phyloP scores from a whole-genome alignment of 2,797 vertebrate genomes.

The Hozukius guyotensis region DNA sequence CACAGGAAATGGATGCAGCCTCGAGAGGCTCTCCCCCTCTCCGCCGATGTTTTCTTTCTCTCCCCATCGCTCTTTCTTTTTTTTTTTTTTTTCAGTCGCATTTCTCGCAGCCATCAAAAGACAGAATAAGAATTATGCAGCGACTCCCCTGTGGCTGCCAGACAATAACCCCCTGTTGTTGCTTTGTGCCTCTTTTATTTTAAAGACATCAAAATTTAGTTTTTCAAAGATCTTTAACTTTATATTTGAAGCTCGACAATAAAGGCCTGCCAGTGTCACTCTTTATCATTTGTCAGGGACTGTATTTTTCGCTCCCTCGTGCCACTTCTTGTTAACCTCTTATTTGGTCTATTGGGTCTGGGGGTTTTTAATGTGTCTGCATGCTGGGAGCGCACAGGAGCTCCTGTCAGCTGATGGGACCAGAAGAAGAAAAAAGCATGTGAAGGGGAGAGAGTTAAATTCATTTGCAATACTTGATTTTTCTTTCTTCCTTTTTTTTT shows the following conservation, averaged over 20 bases:
- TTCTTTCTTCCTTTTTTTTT: slow-evolving; percentile 44
- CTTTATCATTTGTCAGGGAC: slow-evolving; percentile 94
- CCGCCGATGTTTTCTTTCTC: slow-evolving; percentile 70
- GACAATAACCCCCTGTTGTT: slow-evolving; percentile 99
- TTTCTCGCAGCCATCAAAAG: slow-evolving; percentile 99
- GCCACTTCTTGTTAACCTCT: slow-evolving; percentile 98
- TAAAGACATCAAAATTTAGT: slow-evolving; percentile 98
- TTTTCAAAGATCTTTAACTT: slow-evolving; percentile 98
- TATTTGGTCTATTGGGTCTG: slow-evolving; percentile 91
- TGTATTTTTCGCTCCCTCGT: slow-evolving; percentile 90
- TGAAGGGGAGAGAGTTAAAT: slow-evolving; percentile 85
- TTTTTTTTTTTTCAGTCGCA: slow-evolving; percentile 78
- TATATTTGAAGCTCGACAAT: slow-evolving; percentile 97
- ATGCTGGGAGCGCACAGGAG: slow-evolving; percentile 87
- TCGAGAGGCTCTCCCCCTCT: slow-evolving; percentile 89
- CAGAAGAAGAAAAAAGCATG: slow-evolving; percentile 79
- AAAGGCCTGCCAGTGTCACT: slow-evolving; percentile 96
- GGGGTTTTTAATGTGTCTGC: slow-evolving; percentile 86
- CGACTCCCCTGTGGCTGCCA: slow-evolving; percentile 95
- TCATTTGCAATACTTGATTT: slow-evolving; percentile 69
- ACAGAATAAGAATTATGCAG: slow-evolving; percentile 96
- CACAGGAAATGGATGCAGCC: slow-evolving; percentile 99
- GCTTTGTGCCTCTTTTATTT: slow-evolving; percentile 99
- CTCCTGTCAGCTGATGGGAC: slow-evolving; percentile 90
- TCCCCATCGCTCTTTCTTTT: slow-evolving; percentile 34